These are phyloP conservation scores for Apis cerana DNA, from an alignment of 1,140 invertebrate species.

Conservation along the genomic window DNA sequence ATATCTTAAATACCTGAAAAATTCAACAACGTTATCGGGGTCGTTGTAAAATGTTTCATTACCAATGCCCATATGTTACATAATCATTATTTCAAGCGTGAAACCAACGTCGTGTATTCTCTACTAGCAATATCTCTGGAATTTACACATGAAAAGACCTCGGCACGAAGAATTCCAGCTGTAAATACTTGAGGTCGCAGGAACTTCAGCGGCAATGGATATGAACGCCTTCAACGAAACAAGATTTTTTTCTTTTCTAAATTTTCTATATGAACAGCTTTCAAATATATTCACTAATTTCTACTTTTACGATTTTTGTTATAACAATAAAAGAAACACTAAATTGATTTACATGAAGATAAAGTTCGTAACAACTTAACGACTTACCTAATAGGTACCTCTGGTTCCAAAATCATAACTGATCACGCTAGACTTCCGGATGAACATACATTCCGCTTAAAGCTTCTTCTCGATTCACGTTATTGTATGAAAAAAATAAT, in stretches of 20 bases:
- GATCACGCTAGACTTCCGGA: constrained; percentile 32
- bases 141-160: constrained; percentile 75
- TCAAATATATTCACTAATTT: neutral
- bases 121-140: constrained; percentile 59
- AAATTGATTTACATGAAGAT: too few relatives aligned
- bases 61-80: constrained; percentile 35
- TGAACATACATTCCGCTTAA: constrained; percentile 5
- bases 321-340: too few relatives aligned
- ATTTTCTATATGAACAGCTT: neutral
- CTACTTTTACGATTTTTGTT: neutral
- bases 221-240: neutral
- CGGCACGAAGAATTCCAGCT: constrained; percentile 63
- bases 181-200: constrained; percentile 9
- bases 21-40: constrained; percentile 48
- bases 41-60: constrained; percentile 43
- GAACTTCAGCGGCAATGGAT: neutral
- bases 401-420: neutral
- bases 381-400: constrained; percentile 19
- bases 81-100: constrained; percentile 39
- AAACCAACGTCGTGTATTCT: constrained; percentile 41
- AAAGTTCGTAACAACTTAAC: neutral
- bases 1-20: constrained; percentile 1
- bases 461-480: neutral
- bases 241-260: neutral
- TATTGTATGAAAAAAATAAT: neutral